Evolutionary conservation across 2,888 invertebrate species (phyloP), one percentile per base, ranked within the genome.

Genomic region (Cataglyphis cursor): DNA sequence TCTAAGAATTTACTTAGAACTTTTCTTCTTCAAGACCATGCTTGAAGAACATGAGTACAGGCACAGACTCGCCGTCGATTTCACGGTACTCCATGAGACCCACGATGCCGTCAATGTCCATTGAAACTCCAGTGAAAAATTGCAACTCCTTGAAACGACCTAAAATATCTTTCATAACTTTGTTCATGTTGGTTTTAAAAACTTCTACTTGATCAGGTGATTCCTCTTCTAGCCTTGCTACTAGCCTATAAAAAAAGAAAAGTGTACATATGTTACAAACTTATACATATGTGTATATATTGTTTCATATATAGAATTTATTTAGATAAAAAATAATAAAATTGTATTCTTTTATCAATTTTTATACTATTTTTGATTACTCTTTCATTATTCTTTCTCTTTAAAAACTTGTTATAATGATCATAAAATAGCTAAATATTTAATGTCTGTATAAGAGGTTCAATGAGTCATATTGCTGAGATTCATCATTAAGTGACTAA

Each of bases 1-100:
- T 92, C 93, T 93, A 93, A 90, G 84, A 91, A 94, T 93, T 93
- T 88, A 87, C 93, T 96, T 98, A 99, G 96, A 98, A 98, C 96
- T 99, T 99, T 96, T 99, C 99, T 95, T 99, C 99, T 82, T 97
- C 97, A 86, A 99, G 96, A 87, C 99, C 99, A 93, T 99, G 99
- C 95, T 99, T 99, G 96, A 98, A 98, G 96, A 99, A 98, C 97
- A 99, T 98, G 95, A 99, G 96, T 91, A 98, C 97, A 73, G 99
- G 99, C 74, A 97, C 96, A 89, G 97, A 97, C 4, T 96, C 96
- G 73, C 98, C 98, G 91, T 98, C 96, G 84, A 98, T 97, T 86
- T 99, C 99, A 94, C 98, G 97, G 95, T 99, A 99, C 95, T 99
- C 99, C 95, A 98, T 96, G 94, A 99, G 96, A 85, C 97, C 98